Base-by-base conservation (phyloP, 1,140 invertebrate genomes). In the Pseudoatta argentina region DNA sequence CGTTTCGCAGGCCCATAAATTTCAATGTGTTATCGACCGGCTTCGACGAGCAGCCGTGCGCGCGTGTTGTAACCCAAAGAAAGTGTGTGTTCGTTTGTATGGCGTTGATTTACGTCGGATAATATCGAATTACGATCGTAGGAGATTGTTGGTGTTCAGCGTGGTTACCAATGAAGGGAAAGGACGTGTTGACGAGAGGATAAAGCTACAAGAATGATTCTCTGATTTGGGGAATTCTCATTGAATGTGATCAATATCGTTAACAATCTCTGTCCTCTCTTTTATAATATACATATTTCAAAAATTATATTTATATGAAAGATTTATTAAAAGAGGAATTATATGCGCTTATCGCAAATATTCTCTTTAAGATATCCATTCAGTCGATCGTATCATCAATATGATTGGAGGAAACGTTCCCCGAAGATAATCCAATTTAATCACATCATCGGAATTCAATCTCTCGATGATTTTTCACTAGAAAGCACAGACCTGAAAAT, bases 11-110 rank as follows among this genome's bases (percentile, higher is more conserved):
- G 72, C 86, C 89, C 83, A 90, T 91, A 91, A 91, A 91, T 91
- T 89, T 91, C 89, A 91, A 88, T 90, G 89, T 78, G 88, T 64
- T 87, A 91, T 91, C 87, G 89, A 91, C 88, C 87, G 89, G 77
- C 57, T 59, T 77, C 44, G n/a, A 48, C 64, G 83, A 64, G 24
- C 44, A 66, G 61, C 71, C 34, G 55, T 57, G 48, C 14, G 57
- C 79, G 71, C 61, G 30, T 82, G 88, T 61, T 71, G 48, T 53
- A 39, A 34, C 53, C 66, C 27, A 77, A 76, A 72, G 88, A 90
- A 81, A 87, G 67, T 59, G 81, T 66, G 66, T 63, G 85, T 21
- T 57, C 67, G 72, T 55, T 73, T 71, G 63, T 27, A 73, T 30
- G 66, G 82, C 86, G 64, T 83, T 91, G 88, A 91, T 91, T 91